Conservation (phyloP, 1,140 invertebrate genomes). For the Rhagoletis zephyria region DNA sequence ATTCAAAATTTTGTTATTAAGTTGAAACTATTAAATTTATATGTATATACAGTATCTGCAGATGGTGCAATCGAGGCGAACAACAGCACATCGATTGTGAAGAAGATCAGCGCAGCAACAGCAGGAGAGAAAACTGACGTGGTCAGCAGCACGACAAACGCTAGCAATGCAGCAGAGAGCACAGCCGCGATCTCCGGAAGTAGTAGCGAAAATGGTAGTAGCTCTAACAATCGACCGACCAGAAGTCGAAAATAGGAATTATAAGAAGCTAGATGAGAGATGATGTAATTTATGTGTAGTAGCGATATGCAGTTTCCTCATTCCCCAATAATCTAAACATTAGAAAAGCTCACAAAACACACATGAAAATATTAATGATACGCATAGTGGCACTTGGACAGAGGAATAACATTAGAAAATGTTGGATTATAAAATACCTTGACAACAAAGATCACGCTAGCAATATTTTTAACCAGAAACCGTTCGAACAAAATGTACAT, state of each 20-base stretch:
- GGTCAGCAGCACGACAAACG: slow-evolving; percentile 30
- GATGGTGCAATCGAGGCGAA: slow-evolving; percentile 5
- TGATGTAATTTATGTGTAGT: slow-evolving; percentile 11
- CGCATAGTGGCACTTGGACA: background rate
- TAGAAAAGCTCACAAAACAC: slow-evolving; percentile 4
- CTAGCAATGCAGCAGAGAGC: background rate
- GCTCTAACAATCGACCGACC: slow-evolving; percentile 40
- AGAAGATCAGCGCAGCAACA: background rate
- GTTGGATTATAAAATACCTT: no score
- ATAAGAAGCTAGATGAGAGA: slow-evolving; percentile 1
- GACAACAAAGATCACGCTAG: background rate
- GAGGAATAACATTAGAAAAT: background rate
- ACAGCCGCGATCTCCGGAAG: background rate
- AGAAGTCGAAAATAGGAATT: slow-evolving; percentile 54
- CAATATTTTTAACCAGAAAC: background rate
- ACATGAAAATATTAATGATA: background rate
- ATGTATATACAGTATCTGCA: background rate
- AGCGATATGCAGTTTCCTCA: slow-evolving; percentile 14
- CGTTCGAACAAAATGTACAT: slow-evolving; percentile 22
- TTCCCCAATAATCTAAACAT: background rate
- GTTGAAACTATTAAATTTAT: background rate
- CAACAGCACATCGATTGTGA: background rate
- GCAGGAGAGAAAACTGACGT: background rate
- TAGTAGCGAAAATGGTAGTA: background rate
- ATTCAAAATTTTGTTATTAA: slow-evolving; percentile 16